Percentiles rank a stretch among this genome's conserved stretches.
Conservation (phyloP, 2,797 vertebrate genomes). For the Gambelia wislizenii region DNA sequence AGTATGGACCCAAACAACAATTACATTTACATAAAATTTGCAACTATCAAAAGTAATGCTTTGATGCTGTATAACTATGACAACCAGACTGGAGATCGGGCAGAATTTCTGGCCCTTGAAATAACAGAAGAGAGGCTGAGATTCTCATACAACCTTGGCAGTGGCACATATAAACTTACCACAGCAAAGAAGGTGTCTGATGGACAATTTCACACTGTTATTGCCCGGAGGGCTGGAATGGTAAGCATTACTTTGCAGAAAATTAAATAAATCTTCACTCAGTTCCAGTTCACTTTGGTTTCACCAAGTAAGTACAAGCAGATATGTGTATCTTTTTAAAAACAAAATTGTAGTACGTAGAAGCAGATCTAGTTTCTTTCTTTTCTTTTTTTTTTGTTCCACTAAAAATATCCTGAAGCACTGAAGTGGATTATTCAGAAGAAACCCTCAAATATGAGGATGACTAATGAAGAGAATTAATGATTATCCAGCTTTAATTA, state of each 20-base stretch:
- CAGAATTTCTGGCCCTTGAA: slow-evolving; percentile 95
- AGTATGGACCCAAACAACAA: slow-evolving; percentile 98
- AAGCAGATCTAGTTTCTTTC: not conserved
- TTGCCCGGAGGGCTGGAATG: slow-evolving; percentile 96
- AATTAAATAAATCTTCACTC: slow-evolving; percentile 18
- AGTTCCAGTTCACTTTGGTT: not conserved
- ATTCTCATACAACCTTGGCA: slow-evolving; percentile 96
- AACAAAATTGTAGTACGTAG: not conserved
- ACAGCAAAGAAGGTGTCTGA: slow-evolving; percentile 94
- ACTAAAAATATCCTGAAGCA: slow-evolving; percentile 31
- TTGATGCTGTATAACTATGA: slow-evolving; percentile 96
- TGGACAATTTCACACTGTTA: slow-evolving; percentile 95
- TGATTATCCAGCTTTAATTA: slow-evolving; percentile 51
- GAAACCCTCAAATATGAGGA: slow-evolving; percentile 35
- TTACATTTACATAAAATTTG: slow-evolving; percentile 98
- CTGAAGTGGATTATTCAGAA: slow-evolving; percentile 44
- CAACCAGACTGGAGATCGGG: slow-evolving; percentile 95
- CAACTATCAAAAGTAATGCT: slow-evolving; percentile 91
- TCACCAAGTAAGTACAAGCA: slow-evolving; percentile 1
- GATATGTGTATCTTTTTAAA: not conserved
- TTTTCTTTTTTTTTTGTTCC: slow-evolving; percentile 17
- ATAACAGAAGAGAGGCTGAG: slow-evolving; percentile 88
- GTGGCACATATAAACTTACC: slow-evolving; percentile 91
- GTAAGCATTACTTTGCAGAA: slow-evolving; percentile 78
- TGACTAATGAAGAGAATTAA: slow-evolving; percentile 64